A percentile compares a stretch with the other conserved stretches of the same genome.
Conservation (phyloP, 2,113 vertebrate genomes). For the Cottus gobio region DNA sequence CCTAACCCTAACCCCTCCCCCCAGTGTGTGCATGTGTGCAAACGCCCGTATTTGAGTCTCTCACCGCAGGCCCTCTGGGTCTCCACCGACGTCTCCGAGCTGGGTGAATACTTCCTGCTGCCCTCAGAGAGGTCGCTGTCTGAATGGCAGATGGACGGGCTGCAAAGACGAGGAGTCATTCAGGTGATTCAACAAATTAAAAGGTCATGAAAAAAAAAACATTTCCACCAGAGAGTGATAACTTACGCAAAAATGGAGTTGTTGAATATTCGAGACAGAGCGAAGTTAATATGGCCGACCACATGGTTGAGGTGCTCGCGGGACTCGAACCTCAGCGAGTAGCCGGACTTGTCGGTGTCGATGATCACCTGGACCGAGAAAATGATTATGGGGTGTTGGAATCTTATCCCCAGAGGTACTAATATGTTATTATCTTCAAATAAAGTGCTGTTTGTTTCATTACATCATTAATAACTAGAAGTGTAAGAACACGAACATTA, state of each 20-base stretch:
- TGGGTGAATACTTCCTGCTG: slow-evolving; percentile 87
- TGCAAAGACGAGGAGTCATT: slow-evolving; percentile 52
- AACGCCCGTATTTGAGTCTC: slow-evolving; percentile 41
- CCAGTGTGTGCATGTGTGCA: slow-evolving; percentile 16
- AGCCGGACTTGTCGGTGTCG: slow-evolving; percentile 87
- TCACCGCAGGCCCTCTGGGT: slow-evolving; percentile 89
- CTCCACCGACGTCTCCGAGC: slow-evolving; percentile 87
- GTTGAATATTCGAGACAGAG: slow-evolving; percentile 88
- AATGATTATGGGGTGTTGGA: background rate
- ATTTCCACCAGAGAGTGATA: slow-evolving; percentile 7
- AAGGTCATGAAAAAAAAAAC: slow-evolving; percentile 1
- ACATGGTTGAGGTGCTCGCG: slow-evolving; percentile 86
- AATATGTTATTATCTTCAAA: background rate
- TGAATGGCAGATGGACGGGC: slow-evolving; percentile 86
- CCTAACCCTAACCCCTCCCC: too few relatives aligned
- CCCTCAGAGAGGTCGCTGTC: slow-evolving; percentile 87
- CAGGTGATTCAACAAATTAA: slow-evolving; percentile 18
- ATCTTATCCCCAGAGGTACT: background rate
- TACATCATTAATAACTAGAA: background rate
- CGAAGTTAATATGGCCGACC: slow-evolving; percentile 85
- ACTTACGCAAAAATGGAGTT: slow-evolving; percentile 88
- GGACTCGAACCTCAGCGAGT: slow-evolving; percentile 83
- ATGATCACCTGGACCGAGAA: slow-evolving; percentile 83
- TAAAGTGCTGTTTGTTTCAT: background rate
- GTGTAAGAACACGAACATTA: background rate